Base-by-base conservation (phyloP, 2,797 vertebrate species). In the Paguma larvata region DNA sequence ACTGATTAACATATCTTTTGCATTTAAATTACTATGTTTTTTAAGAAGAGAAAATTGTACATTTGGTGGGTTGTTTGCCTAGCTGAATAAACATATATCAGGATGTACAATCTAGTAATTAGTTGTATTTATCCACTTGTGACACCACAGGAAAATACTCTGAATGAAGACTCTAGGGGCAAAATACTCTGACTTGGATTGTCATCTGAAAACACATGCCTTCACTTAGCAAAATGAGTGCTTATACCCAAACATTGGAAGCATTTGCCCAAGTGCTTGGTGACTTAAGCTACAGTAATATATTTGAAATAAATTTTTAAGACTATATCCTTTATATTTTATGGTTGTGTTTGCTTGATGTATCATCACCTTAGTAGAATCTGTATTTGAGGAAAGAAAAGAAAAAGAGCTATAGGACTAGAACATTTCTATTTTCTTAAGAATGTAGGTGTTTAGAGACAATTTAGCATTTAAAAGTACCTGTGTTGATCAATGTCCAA, bases 1-100 rank as follows among this genome's bases (percentile, higher is more conserved):
- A n/a, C 88, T 95, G 62, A 97, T 97, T 94, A 98, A 96, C 83
- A 94, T 97, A 97, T 97, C 68, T 96, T 96, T 97, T 97, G 95
- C 96, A 98, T 97, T 96, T 98, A 97, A 97, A 98, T 96, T 63
- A 94, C 95, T 97, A 56, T 63, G 38, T 88, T 91, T 91, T 97
- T 98, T 97, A 97, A 94, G 91, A 96, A 89, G 92, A 96, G 85
- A 97, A 97, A 96, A 97, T 97, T 96, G 95, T 96, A 91, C 92
- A 96, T 96, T 98, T 87, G 90, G 65, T 90, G 85, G 67, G 83
- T 94, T 95, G 88, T 98, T 97, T 95, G 91, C 80, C 83, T 93
- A 88, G 56, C 95, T 91, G 96, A 96, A 96, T 97, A 97, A 97
- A 98, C 83, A 94, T 94, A 79, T n/a, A 89, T 95, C 53, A 91